A percentile compares a stretch with the other conserved stretches of the same genome.
Conservation (phyloP, 2,113 vertebrate genomes). For the Scytalopus superciliaris region DNA sequence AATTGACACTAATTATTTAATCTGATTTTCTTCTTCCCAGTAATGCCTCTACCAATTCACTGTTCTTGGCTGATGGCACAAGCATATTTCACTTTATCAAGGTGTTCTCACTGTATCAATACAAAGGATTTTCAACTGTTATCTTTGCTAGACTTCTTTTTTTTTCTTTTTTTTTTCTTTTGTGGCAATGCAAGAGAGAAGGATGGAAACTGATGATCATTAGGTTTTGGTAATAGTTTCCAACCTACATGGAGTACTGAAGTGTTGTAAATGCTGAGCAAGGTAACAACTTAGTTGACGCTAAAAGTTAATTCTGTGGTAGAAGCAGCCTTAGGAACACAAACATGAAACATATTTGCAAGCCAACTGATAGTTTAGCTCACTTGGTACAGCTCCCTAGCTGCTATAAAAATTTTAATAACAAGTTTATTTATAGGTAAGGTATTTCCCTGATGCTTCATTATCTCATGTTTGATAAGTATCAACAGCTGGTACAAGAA, state of each 20-base stretch:
- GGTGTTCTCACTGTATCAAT: not conserved
- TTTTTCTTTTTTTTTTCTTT: too few relatives aligned
- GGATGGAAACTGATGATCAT: not conserved
- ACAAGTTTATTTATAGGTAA: not conserved
- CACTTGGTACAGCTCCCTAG: not conserved
- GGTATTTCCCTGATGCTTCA: not conserved
- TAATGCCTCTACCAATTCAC: slow-evolving; percentile 71
- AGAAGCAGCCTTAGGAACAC: not conserved
- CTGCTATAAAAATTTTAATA: not conserved
- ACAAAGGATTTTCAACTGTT: not conserved
- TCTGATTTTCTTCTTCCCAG: slow-evolving; percentile 92
- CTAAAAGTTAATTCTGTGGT: not conserved
- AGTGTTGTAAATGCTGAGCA: not conserved
- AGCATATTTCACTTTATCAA: slow-evolving; percentile 46
- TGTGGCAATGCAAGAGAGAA: not conserved
- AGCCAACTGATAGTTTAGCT: not conserved
- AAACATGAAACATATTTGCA: not conserved
- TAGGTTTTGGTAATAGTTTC: slow-evolving; percentile 9
- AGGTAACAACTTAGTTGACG: not conserved
- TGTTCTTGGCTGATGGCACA: slow-evolving; percentile 54
- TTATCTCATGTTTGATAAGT: not conserved
- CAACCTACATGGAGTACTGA: not conserved
- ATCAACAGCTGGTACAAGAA: not conserved
- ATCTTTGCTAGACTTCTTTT: not conserved
- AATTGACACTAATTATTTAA: slow-evolving; percentile 99